Base-by-base conservation (phyloP, 2,113 vertebrate species). In the Rana temporaria region DNA sequence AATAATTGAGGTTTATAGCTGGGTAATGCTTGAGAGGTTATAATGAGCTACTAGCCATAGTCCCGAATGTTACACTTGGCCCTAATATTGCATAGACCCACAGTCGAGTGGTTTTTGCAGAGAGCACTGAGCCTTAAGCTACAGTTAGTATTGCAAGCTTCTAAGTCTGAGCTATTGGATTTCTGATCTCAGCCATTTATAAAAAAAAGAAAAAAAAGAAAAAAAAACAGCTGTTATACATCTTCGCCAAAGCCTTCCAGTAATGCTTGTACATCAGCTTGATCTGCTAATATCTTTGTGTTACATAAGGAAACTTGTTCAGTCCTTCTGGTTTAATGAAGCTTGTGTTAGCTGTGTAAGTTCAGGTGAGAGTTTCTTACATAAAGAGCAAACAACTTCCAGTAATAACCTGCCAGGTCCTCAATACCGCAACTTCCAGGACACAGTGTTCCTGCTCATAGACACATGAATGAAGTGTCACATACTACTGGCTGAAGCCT, bases 231-330 rank as follows among this genome's bases (percentile, higher is more conserved):
- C 56, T 75, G 72, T 75, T 60, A 7, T 48, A 20, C 12, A 56
- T 16, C 18, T 42, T 56, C 57, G 59, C 72, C 57, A 60, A 60
- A 62, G 72, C 57, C 57, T 75, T n/a, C 3, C 19, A 38, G 55
- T 60, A 20, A 38, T 15, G 71, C 57, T 62, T 42, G 56, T 75
- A n/a, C n/a, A 38, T 75, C 19, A 20, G 7, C 57, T 75, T 73
- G 24, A 56, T 30, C 24, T 73, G 26, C 20, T 56, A 19, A 56
- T 11, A 48, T n/a, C 30, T 73, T 59, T 34, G 55, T 26, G 32
- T 73, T 73, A 59, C 26, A 73, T 34, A 73, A 59, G 53, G 53
- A 59, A 34, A 73, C 56, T n/a, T 34, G 55, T 59, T 30, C 32
- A 19, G 15, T 70, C 22, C 17, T 48, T 53, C 55, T 70, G 5